phyloP scores from a whole-genome alignment of 2,797 vertebrate species.

The Typhlichthys eigenmanni region DNA sequence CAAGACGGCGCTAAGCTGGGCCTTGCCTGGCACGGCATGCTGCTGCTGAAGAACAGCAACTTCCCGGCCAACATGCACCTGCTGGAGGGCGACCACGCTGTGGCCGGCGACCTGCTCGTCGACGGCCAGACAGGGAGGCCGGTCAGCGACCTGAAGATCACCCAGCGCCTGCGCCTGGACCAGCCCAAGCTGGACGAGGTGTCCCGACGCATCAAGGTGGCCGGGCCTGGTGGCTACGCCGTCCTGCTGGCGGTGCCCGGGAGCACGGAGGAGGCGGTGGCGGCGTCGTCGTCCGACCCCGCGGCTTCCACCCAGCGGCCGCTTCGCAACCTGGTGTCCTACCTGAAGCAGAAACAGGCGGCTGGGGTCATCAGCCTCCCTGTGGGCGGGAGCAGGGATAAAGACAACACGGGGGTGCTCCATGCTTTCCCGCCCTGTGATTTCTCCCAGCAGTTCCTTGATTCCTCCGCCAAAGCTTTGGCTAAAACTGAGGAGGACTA shows the following conservation, averaged over 20 bases:
- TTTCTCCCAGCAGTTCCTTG: slow-evolving; percentile 99
- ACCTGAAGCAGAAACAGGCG: slow-evolving; percentile 99
- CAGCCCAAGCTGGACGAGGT: slow-evolving; percentile 99
- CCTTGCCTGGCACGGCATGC: slow-evolving; percentile 96
- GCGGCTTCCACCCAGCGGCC: slow-evolving; percentile 93
- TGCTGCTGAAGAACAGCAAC: slow-evolving; percentile 97
- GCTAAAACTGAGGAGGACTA: slow-evolving; percentile 99
- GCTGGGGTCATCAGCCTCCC: slow-evolving; percentile 99
- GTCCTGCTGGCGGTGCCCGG: slow-evolving; percentile 94
- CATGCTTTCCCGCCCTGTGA: slow-evolving; percentile 98
- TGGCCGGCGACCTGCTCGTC: slow-evolving; percentile 90
- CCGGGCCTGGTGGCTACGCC: slow-evolving; percentile 92
- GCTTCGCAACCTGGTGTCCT: slow-evolving; percentile 98
- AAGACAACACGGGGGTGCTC: slow-evolving; percentile 97
- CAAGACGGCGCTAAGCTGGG: slow-evolving; percentile 81
- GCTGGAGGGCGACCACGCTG: slow-evolving; percentile 90
- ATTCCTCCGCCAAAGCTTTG: slow-evolving; percentile 96
- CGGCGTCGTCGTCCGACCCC: slow-evolving; percentile 83
- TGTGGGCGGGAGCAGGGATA: slow-evolving; percentile 96
- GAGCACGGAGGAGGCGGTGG: slow-evolving; percentile 75
- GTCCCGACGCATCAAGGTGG: slow-evolving; percentile 96
- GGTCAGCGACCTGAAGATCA: slow-evolving; percentile 96
- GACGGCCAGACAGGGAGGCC: slow-evolving; percentile 88
- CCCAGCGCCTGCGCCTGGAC: slow-evolving; percentile 96
- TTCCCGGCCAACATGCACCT: slow-evolving; percentile 99